Evolutionary conservation across 2,113 vertebrate genomes (phyloP).

Genomic region (Oxyura jamaicensis): DNA sequence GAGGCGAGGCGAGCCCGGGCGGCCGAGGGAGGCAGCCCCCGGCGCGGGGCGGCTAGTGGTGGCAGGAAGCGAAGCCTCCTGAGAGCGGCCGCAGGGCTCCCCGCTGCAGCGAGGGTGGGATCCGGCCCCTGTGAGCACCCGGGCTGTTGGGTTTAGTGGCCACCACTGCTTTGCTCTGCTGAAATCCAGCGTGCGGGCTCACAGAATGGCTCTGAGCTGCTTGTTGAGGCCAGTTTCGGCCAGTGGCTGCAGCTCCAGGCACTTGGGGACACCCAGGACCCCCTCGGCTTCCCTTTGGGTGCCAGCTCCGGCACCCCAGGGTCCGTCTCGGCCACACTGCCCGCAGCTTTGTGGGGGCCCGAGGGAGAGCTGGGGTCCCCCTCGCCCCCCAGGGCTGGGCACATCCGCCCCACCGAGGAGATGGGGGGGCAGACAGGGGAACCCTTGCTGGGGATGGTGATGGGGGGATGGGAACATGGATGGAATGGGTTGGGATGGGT

Average conservation of each 20-base stretch:
- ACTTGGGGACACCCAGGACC: accelerated
- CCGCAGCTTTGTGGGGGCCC: too few relatives aligned
- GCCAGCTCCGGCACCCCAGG: background rate
- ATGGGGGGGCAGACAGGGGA: too few relatives aligned
- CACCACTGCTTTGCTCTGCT: accelerated
- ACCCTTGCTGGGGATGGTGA: background rate
- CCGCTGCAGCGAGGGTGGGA: background rate
- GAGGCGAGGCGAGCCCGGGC: background rate
- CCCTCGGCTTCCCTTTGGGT: background rate
- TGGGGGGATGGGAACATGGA: background rate
- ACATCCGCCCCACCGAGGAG: background rate
- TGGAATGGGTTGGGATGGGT: background rate
- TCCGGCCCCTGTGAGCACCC: background rate
- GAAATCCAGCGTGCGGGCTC: accelerated
- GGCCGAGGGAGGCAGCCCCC: background rate
- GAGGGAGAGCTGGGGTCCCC: background rate
- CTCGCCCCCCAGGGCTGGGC: accelerated
- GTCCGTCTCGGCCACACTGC: too few relatives aligned
- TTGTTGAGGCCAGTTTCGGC: accelerated
- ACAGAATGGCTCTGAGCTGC: too few relatives aligned
- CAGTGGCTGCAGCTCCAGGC: accelerated
- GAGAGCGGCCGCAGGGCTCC: background rate
- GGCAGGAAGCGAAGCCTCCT: background rate
- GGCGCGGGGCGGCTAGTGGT: background rate
- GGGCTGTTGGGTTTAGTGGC: background rate